These are phyloP conservation scores for Polypterus senegalus DNA, from an alignment of 2,113 vertebrate species.

Conservation along the genomic window DNA sequence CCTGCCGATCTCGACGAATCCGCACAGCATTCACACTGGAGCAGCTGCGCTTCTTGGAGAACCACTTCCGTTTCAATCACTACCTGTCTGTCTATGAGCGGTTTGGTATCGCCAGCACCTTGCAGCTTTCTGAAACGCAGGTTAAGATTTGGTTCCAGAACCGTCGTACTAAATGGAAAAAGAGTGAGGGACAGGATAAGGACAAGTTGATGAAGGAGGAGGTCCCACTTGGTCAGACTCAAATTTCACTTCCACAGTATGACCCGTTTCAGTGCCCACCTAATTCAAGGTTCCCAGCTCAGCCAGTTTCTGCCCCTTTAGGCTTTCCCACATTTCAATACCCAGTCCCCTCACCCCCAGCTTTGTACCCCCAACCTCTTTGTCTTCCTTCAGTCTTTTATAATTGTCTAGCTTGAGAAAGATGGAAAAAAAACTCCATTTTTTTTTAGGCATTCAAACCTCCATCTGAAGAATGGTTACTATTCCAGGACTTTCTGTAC, in stretches of 20 bases:
- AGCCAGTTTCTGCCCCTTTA: not conserved
- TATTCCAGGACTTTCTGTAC: too few species aligned
- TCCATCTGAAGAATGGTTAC: too few species aligned
- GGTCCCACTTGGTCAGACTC: not conserved
- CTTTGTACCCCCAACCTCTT: not conserved
- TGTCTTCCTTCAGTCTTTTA: not conserved
- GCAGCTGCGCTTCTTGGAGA: slow-evolving; percentile 49
- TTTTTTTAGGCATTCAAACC: too few species aligned
- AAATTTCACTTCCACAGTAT: too few species aligned
- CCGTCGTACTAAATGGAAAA: slow-evolving; percentile 60
- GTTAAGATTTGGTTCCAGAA: slow-evolving; percentile 69
- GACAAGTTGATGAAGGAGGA: slow-evolving; percentile 10
- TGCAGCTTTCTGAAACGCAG: slow-evolving; percentile 50
- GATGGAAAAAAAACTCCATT: not conserved
- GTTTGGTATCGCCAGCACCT: slow-evolving; percentile 35
- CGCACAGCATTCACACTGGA: slow-evolving; percentile 48
- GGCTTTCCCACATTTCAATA: not conserved
- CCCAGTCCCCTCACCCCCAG: not conserved
- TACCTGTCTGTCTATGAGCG: slow-evolving; percentile 56
- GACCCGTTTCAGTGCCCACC: too few species aligned
- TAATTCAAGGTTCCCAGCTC: too few species aligned
- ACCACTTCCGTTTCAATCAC: slow-evolving; percentile 43
- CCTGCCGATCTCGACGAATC: slow-evolving; percentile 30
- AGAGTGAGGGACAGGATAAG: slow-evolving; percentile 23
- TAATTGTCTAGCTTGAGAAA: not conserved